Percentiles rank a stretch among this genome's conserved stretches.
These are phyloP conservation scores for Ageneiosus marmoratus DNA, from an alignment of 2,113 vertebrate species.

Conservation along the genomic window DNA sequence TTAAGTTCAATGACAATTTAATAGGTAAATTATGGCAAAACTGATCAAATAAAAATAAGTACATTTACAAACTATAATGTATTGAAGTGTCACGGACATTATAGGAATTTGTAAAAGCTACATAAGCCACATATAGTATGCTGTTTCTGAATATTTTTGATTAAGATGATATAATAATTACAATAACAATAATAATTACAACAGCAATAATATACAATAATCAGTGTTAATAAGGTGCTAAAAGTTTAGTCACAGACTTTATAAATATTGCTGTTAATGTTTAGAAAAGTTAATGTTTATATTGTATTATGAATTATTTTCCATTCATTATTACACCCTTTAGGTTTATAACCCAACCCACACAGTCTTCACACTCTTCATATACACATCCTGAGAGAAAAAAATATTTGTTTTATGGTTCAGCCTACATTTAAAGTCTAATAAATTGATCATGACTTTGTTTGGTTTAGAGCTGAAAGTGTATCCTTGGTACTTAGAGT, in stretches of 20 bases:
- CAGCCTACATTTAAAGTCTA: background rate
- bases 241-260: background rate
- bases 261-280: background rate
- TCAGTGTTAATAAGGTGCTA: background rate
- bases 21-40: background rate
- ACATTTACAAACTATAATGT: background rate
- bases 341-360: background rate
- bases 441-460: background rate
- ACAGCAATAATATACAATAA: background rate
- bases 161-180: background rate
- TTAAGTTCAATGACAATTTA: too few relatives aligned
- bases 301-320: background rate
- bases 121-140: background rate
- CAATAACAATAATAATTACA: background rate
- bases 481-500: too few relatives aligned
- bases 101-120: background rate
- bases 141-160: background rate
- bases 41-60: background rate
- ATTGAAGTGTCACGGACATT: background rate
- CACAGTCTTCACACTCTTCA: background rate
- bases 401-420: background rate
- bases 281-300: background rate
- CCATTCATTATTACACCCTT: background rate
- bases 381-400: background rate
- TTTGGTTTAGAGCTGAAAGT: background rate